phyloP scores from a whole-genome alignment of 2,888 invertebrate genomes.

The Noctua janthina region DNA sequence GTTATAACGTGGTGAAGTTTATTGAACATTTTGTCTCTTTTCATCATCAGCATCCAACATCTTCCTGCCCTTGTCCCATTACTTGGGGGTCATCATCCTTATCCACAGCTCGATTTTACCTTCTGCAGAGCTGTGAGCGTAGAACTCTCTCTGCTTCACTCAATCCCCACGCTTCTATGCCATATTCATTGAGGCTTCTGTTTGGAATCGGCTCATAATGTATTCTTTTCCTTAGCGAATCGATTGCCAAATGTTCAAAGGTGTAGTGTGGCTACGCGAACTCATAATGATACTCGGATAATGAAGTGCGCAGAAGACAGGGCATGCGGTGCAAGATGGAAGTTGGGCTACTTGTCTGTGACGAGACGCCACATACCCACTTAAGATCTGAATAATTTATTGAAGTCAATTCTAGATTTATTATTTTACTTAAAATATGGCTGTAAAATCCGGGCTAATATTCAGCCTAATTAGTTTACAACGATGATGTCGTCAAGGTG shows the following conservation, averaged over 20 bases:
- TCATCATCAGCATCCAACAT: neutral
- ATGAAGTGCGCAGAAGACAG: too few relatives aligned
- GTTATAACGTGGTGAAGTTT: neutral
- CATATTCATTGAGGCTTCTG: neutral
- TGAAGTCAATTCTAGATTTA: neutral
- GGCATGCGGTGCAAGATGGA: neutral
- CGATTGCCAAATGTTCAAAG: neutral
- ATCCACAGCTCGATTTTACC: neutral
- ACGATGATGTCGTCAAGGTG: slow-evolving; percentile 32
- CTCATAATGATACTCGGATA: neutral
- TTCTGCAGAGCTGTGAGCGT: neutral
- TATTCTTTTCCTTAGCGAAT: neutral
- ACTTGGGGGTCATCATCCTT: neutral
- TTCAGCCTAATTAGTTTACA: slow-evolving; percentile 30
- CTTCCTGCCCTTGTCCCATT: neutral
- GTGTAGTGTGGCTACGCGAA: neutral
- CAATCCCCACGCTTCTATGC: neutral
- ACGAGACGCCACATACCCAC: neutral
- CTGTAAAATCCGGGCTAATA: neutral
- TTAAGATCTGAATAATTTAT: neutral
- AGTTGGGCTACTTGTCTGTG: neutral
- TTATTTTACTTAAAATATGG: neutral
- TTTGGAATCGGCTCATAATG: neutral
- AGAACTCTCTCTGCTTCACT: neutral
- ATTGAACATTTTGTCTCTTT: neutral